Base-by-base conservation (phyloP, 2,888 invertebrate species). In the Synergus laeviventris region DNA sequence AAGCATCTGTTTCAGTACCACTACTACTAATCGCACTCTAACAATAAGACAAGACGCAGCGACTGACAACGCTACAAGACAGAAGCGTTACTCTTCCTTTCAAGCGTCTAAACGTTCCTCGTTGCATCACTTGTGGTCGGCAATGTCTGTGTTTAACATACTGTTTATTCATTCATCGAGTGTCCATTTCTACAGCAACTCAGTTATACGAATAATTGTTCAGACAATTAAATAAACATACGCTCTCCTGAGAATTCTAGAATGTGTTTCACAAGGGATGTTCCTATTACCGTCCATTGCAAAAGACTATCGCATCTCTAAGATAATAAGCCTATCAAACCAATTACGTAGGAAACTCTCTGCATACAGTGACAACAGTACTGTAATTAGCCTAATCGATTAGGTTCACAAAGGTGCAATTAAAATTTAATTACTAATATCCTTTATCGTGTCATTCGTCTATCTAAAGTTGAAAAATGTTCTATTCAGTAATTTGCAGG, bases 201-300 rank as follows among this genome's bases (percentile, higher is more conserved):
- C 49, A n/a, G 31, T 70, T 70, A 45, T 70, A 4, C 79, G 77
- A 81, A 79, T 82, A 82, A 79, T 82, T 78, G 77, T 82, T 79
- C 66, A 76, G 76, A 79, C 45, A 80, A 81, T 81, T 81, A 78
- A 81, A 79, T 78, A 81, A 81, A 81, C 79, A 81, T 78, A 76
- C 73, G 61, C 64, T 64, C 24, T 38, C 21, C 38, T 61, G 49
- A 24, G 31, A 45, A 45, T 24, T 16, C 21, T 24, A 59, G 24
- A 24, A 59, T 59, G 14, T 24, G 24, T 59, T 59, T 59, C 59
- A 59, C 59, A 59, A 59, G 59, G 59, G 59, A 59, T 59, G 59
- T 59, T 59, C 24, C 24, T 59, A 24, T 59, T 59, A 59, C 21
- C 59, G 21, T 12, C 24, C 24, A 59, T 59, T 59, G 24, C 59